Base-by-base conservation (phyloP, 2,113 vertebrate species). In the Cyanoderma ruficeps region DNA sequence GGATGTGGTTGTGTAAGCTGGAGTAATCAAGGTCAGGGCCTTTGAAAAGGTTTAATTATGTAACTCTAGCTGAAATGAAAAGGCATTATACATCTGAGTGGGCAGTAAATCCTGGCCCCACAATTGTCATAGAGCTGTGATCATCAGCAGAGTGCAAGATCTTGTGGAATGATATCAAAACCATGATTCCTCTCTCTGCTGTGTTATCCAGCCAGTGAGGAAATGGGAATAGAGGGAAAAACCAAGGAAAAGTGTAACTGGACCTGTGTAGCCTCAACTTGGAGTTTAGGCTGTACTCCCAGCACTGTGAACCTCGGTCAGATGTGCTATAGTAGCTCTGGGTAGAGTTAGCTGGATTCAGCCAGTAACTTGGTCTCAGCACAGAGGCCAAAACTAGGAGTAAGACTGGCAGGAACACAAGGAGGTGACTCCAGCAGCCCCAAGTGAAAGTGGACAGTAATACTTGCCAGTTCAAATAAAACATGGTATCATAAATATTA, bases 231-330 rank as follows among this genome's bases (percentile, higher is more conserved):
- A 59, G n/a, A 35, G 41, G 31, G 42, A 61, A 30, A 78, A 77
- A 53, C 6, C 46, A 78, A 44, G 24, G 18, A 14, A 8, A 64
- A 77, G 21, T 6, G 4, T 49, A 70, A 52, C 49, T 35, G 42
- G 65, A 46, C 10, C 31, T 67, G 22, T 20, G 6, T 16, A 57
- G 49, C 3, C 1, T 28, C 60, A 82, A 0, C 21, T 7, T 35
- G 39, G 56, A 31, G 42, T 24, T 55, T 11, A 27, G 77, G 20
- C 5, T 83, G 37, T 50, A 42, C 20, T 68, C 57, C 49, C n/a
- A 42, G 35, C 27, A 3, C 35, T 49, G 39, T 46, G 59, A 94
- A 44, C 63, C n/a, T 25, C 10, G 49, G 35, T n/a, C 41, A 37
- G 31, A 35, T 19, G 72, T 14, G 11, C n/a, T 49, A 3, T 1